Evolutionary conservation across 2,113 vertebrate species (phyloP), one percentile per base, ranked within the genome.

Genomic region (Rhadina sibilatrix): DNA sequence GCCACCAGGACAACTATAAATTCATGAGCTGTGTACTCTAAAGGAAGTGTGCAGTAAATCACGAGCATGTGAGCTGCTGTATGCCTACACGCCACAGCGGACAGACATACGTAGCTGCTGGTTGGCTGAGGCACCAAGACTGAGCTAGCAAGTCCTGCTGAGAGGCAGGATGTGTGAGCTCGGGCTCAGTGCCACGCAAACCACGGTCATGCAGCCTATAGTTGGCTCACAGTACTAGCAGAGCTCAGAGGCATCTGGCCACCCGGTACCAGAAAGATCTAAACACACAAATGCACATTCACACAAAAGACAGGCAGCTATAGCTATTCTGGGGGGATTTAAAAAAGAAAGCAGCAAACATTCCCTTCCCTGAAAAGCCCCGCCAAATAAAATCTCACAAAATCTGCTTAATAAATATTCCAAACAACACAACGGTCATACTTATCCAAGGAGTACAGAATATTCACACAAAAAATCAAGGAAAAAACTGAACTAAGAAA

Each of bases 91-190:
- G 59, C 79, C 42, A 83, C 30, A 50, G 59, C 9, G 12, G 54
- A 88, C 33, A 86, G 50, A 77, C 89, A 89, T 15, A 15, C 1
- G 0, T 35, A 80, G 78, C 85, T 96, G 83, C 57, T 90, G 85
- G 44, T 16, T 93, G 82, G 61, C 70, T 53, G 11, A 22, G 37
- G 59, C 76, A 90, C 49, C 53, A 61, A 65, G 63, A 59, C 50
- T 13, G 33, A 86, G 79, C 23, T 27, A 46, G 50, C 49, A 90
- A 90, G 38, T 27, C 90, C 79, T 93, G 86, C 86, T 92, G 94
- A 89, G 92, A 93, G 47, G 76, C 76, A 93, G 76, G 86, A 83
- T 93, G 70, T 81, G 76, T 52, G 31, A 90, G 30, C 56, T 59
- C 11, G 3, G 89, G 89, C 90, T 93, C 83, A 54, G 42, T 0